These are phyloP conservation scores for Sarcophilus harrisii DNA, from an alignment of 2,797 vertebrate species.

Conservation along the genomic window DNA sequence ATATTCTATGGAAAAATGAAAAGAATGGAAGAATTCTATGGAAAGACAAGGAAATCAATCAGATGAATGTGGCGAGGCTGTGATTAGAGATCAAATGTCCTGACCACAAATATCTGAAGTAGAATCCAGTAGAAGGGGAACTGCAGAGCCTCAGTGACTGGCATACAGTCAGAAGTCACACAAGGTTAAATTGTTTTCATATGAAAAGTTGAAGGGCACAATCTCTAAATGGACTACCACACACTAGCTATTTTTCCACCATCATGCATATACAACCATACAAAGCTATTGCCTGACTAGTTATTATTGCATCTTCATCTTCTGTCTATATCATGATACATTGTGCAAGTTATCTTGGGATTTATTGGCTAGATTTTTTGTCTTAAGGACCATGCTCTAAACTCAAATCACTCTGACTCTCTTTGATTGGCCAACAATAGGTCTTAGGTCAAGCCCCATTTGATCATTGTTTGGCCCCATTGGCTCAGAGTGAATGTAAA, in stretches of 20 bases:
- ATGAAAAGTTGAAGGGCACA: not conserved
- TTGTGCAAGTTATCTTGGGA: not conserved
- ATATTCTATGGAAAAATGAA: not conserved
- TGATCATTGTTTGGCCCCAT: too few relatives aligned
- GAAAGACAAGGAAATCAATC: not conserved
- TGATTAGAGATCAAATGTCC: conserved; percentile 20
- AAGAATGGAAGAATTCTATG: not conserved
- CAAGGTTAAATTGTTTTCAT: not conserved
- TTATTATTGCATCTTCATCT: conserved; percentile 44
- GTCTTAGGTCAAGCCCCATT: too few relatives aligned
- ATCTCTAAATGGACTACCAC: not conserved
- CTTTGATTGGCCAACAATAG: too few relatives aligned
- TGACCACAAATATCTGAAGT: not conserved
- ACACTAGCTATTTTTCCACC: not conserved
- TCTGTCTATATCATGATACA: conserved; percentile 2
- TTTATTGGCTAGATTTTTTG: too few relatives aligned
- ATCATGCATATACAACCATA: conserved; percentile 33
- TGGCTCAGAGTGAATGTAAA: too few relatives aligned
- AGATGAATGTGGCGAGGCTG: not conserved
- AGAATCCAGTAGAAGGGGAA: not conserved
- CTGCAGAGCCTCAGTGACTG: not conserved
- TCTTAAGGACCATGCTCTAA: too few relatives aligned
- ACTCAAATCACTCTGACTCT: too few relatives aligned
- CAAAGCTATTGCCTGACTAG: conserved; percentile 1
- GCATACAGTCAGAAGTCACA: not conserved